Base-by-base conservation (phyloP, 2,888 invertebrate species). In the Nemotelus nigrinus region DNA sequence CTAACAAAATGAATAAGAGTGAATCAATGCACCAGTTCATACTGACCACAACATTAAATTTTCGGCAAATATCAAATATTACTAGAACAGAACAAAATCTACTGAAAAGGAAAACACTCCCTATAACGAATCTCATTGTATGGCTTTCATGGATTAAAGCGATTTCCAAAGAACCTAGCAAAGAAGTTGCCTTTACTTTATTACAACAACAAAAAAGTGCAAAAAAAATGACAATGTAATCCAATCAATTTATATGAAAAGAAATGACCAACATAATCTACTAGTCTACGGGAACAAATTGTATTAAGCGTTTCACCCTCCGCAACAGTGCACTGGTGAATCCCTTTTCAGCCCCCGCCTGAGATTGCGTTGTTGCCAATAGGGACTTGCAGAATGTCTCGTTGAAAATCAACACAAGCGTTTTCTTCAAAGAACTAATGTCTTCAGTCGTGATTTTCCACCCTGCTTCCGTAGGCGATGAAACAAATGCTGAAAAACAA, bases 381-480 rank as follows among this genome's bases (percentile, higher is more conserved):
- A 95, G 87, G 82, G 93, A 92, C 78, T 92, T 92, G 76, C 93
- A 91, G 86, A 95, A 95, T 80, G 92, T 91, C 83, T 95, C 95
- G 83, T 92, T 94, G 85, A 95, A 93, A 39, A 93, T 90, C 0
- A 92, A 90, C 48, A 93, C 89, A 8, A 95, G 88, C 50, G 91
- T 92, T 84, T 93, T 92, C 82, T 93, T 93, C 76, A 95, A 87
- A 82, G 90, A 90, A 48, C 90, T 88, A 75, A 94, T 88, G 79
- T 92, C 92, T 81, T 91, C 90, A 3, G 89, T 88, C 1, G 90
- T 89, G 57, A 90, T 88, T 83, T 89, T 88, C 90, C 91, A 90
- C 80, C 88, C 88, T 7, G 88, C 88, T 81, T 90, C 89, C 44
- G 87, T 84, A 44, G 88, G 85, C 39, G 87, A 85, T 10, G 87